Evolutionary conservation across 30 jellyfish, hydroid and myxozoan species (phyloP), one percentile per base, ranked within the genome.

Genomic region (Rhopilema esculentum): DNA sequence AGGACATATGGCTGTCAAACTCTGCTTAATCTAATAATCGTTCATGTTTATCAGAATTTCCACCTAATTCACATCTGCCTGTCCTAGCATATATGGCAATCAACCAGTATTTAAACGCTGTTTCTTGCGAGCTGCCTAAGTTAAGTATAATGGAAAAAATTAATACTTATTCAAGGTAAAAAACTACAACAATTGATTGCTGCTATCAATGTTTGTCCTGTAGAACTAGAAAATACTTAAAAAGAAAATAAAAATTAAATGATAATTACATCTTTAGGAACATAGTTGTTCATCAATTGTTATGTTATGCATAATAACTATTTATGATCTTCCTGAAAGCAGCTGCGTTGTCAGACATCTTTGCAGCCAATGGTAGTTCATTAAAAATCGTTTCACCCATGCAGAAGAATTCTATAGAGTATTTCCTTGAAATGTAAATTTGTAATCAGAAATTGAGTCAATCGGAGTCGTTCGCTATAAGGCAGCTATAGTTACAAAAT

Each of bases 341-440:
- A 80, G 52, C 16, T 80, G 29, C 66, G 62, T 57, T 57, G 90
- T 80, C 90, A 62, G 90, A 80, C 82, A 69, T 80, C 90, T 83
- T 80, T 80, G 68, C 90, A 66, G 61, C 30, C 33, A 80, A 69
- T 80, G 90, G 90, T 65, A 61, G 90, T 28, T 80, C 83, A 80
- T 57, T 80, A 57, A 80, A 80, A 80, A 7, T 80, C 90, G 57
- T 80, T 61, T 84, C 82, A 31, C 90, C 83, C 90, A 80, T 80
- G 90, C 0, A 80, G 90, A 1, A 80, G 90, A 80, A n/a, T n/a
- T n/a, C n/a, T n/a, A n/a, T n/a, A n/a, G n/a, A 80, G 68, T 62
- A 84, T 80, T 80, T 80, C 69, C 81, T 80, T 25, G 90, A 68
- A 49, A 26, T 18, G 57, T 80, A 84, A 62, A 83, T 80, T 80